Conservation (phyloP, 2,888 invertebrate species). For the Theodoxus fluviatilis region DNA sequence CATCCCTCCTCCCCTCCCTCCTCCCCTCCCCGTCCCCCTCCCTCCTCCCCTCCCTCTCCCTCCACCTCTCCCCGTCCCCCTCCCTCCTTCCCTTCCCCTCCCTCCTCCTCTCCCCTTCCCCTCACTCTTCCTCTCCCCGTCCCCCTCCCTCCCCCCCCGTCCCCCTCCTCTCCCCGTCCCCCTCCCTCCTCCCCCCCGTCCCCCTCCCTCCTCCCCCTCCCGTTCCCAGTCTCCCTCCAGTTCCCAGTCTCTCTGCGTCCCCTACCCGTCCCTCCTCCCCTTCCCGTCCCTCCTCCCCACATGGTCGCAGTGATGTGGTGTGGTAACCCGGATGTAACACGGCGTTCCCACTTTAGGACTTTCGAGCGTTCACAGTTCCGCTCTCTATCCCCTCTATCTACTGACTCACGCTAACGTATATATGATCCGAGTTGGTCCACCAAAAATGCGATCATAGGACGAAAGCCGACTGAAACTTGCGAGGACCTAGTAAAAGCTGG, state of each 20-base stretch:
- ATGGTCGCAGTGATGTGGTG: too few relatives aligned
- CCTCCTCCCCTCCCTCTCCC: not conserved
- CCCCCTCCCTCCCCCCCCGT: constrained; percentile 3
- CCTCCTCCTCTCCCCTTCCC: not conserved
- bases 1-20: too few relatives aligned
- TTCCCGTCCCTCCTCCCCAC: too few relatives aligned
- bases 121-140: not conserved
- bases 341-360: too few relatives aligned
- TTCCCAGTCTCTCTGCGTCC: not conserved
- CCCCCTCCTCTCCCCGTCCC: not conserved
- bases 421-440: too few relatives aligned
- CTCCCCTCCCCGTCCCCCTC: not conserved
- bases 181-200: constrained; percentile 3
- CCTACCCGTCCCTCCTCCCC: not conserved
- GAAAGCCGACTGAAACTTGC: too few relatives aligned
- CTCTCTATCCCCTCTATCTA: too few relatives aligned
- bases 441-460: too few relatives aligned
- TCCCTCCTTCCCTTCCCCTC: not conserved
- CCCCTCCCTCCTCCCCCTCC: not conserved
- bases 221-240: not conserved
- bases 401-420: too few relatives aligned
- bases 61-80: not conserved
- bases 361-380: too few relatives aligned
- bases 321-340: too few relatives aligned
- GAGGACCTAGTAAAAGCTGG: too few relatives aligned